Evolutionary conservation across 2,888 invertebrate species (phyloP).

Genomic region (Lasioglossum villosulum): DNA sequence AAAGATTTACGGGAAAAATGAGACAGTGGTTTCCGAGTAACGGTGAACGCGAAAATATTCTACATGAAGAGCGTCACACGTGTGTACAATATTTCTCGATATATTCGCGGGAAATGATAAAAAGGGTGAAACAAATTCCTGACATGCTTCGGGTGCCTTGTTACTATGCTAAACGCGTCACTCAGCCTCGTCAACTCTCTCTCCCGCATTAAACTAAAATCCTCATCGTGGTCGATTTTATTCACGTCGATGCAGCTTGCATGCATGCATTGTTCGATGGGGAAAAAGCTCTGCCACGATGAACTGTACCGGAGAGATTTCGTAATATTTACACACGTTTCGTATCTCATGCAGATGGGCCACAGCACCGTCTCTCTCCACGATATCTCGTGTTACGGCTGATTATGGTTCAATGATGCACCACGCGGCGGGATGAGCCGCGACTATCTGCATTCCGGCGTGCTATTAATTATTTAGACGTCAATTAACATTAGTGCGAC

Average conservation of each 20-base stretch:
- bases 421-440: constrained; percentile 16
- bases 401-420: constrained; percentile 38
- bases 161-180: constrained; percentile 21
- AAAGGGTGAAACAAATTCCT: constrained; percentile 22
- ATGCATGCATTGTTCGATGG: background rate
- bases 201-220: constrained; percentile 2
- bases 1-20: background rate
- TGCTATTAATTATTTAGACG: constrained; percentile 41
- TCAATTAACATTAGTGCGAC: constrained; percentile 40
- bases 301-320: background rate
- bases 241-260: background rate
- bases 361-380: background rate
- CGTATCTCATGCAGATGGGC: constrained; percentile 3
- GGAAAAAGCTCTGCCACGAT: background rate
- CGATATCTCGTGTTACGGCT: background rate
- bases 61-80: background rate
- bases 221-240: background rate
- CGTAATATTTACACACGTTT: background rate
- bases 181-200: background rate
- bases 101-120: constrained; percentile 16
- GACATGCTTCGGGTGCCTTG: constrained; percentile 3
- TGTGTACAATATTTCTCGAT: background rate
- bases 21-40: background rate
- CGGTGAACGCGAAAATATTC: background rate
- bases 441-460: background rate